These are phyloP conservation scores for Holcopasites calliopsidis DNA, from an alignment of 1,140 invertebrate genomes.

Conservation along the genomic window DNA sequence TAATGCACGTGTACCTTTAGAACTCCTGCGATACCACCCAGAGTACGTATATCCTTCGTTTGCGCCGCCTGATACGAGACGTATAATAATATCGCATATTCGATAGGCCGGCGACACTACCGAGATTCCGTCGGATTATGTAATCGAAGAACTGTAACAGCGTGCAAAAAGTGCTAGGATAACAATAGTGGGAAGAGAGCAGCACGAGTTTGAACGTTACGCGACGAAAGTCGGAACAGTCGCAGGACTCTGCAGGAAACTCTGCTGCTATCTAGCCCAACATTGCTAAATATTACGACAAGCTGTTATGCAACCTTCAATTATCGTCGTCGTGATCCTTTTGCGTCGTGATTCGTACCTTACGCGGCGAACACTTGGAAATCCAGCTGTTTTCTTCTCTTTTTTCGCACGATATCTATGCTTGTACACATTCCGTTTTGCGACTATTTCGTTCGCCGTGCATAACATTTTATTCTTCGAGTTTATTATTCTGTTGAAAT, in stretches of 20 bases:
- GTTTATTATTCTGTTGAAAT: background rate
- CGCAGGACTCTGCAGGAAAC: conserved; percentile 44
- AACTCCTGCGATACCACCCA: background rate
- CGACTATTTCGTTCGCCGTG: background rate
- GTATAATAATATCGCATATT: background rate
- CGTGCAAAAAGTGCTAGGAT: background rate
- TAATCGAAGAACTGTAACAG: conserved; percentile 19
- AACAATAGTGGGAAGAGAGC: conserved; percentile 44
- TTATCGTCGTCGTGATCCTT: conserved; percentile 56
- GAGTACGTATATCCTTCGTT: too few species aligned
- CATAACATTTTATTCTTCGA: background rate
- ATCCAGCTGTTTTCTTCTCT: background rate
- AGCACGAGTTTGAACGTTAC: background rate
- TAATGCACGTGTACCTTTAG: too few species aligned
- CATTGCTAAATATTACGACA: conserved; percentile 64
- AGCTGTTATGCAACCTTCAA: conserved; percentile 62
- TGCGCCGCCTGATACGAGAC: too few species aligned
- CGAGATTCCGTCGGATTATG: conserved; percentile 2
- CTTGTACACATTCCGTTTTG: background rate
- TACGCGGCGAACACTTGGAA: conserved; percentile 14
- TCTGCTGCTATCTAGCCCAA: conserved; percentile 20
- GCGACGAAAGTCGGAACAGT: conserved; percentile 4
- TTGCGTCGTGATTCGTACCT: conserved; percentile 18
- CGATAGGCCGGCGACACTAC: background rate
- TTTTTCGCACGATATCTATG: background rate